phyloP scores from a whole-genome alignment of 2,113 vertebrate genomes.

The Eubucco bourcierii region DNA sequence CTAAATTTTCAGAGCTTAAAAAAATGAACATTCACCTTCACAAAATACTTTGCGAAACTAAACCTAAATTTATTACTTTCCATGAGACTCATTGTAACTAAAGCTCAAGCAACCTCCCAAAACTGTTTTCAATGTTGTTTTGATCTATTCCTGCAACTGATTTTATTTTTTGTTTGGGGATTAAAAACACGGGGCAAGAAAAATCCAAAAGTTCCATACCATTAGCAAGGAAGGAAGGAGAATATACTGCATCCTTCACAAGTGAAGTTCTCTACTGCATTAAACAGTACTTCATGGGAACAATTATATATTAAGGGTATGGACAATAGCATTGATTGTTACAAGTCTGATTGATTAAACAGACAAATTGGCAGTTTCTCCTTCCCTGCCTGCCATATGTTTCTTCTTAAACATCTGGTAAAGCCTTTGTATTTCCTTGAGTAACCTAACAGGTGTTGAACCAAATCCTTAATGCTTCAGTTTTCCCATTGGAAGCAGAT shows the following conservation, averaged over 20 bases:
- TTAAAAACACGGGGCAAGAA: background rate
- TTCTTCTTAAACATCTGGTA: slow-evolving; percentile 68
- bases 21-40: background rate
- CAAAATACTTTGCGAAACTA: background rate
- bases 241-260: background rate
- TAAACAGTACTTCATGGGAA: background rate
- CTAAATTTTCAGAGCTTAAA: background rate
- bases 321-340: slow-evolving; percentile 62
- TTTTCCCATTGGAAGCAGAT: slow-evolving; percentile 62
- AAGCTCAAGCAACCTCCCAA: background rate
- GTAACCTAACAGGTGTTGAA: slow-evolving; percentile 66
- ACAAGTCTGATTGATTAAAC: slow-evolving; percentile 66
- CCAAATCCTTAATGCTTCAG: slow-evolving; percentile 53
- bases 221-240: background rate
- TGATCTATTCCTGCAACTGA: background rate
- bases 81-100: background rate
- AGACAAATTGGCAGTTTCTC: slow-evolving; percentile 55
- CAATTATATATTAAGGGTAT: slow-evolving; percentile 42
- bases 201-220: background rate
- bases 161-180: background rate
- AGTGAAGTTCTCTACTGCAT: background rate
- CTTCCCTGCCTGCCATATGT: slow-evolving; percentile 64
- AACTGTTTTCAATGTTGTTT: background rate
- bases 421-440: slow-evolving; percentile 53
- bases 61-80: background rate